These are phyloP conservation scores for Plectrocnemia conspersa DNA, from an alignment of 1,140 invertebrate species.

Conservation along the genomic window DNA sequence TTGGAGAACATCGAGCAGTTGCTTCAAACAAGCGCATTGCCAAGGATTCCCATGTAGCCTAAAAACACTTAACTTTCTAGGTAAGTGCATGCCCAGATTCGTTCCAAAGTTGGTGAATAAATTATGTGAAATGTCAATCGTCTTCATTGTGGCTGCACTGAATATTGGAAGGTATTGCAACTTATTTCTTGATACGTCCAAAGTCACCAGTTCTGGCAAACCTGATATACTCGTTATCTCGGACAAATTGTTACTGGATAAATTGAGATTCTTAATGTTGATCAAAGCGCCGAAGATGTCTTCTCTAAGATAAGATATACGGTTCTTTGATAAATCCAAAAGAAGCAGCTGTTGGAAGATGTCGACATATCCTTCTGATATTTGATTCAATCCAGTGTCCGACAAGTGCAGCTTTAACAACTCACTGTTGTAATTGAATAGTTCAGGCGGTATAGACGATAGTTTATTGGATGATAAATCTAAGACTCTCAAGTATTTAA, in stretches of 20 bases:
- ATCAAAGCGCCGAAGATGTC: conserved; percentile 8
- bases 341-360: neutral
- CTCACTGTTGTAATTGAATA: conserved; percentile 17
- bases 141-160: neutral
- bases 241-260: conserved; percentile 15
- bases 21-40: conserved; percentile 25
- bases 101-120: conserved; percentile 17
- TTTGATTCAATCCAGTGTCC: conserved; percentile 10
- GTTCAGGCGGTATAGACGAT: conserved; percentile 13
- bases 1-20: conserved; percentile 13
- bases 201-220: neutral
- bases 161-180: conserved; percentile 3
- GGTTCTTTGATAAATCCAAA: conserved; percentile 23
- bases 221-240: neutral
- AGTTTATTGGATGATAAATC: conserved; percentile 10
- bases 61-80: conserved; percentile 8
- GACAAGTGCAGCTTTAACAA: conserved; percentile 11
- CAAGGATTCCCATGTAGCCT: conserved; percentile 24
- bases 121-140: conserved; percentile 20
- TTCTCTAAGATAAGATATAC: neutral
- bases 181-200: conserved; percentile 25
- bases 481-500: neutral
- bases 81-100: conserved; percentile 18
- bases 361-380: conserved; percentile 19
- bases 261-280: conserved; percentile 13